Conservation (phyloP, 2,888 invertebrate genomes). For the Hetaerina titia region DNA sequence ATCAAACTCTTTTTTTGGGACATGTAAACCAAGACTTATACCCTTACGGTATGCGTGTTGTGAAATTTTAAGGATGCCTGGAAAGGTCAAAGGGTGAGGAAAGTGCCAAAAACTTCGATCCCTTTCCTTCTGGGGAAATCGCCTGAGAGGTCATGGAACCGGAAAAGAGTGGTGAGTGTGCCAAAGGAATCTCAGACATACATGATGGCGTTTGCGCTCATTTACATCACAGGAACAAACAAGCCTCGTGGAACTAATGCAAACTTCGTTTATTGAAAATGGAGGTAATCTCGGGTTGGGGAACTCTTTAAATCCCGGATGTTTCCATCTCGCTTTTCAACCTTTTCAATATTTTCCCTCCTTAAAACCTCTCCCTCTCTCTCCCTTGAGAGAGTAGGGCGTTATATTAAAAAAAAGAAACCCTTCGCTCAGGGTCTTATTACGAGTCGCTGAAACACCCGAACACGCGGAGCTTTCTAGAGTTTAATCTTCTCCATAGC, state of each 20-base stretch:
- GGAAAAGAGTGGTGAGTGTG: neutral
- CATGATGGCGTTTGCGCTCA: neutral
- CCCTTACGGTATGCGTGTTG: neutral
- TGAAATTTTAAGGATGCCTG: neutral
- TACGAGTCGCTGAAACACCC: neutral
- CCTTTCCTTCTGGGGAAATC: neutral
- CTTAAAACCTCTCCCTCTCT: neutral
- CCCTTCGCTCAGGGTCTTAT: neutral
- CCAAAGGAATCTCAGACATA: neutral
- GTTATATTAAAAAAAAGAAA: neutral
- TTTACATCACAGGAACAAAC: neutral
- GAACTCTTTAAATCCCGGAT: neutral
- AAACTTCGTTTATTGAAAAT: conserved; percentile 31
- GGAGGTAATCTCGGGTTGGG: neutral
- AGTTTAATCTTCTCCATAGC: conserved; percentile 28
- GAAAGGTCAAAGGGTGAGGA: neutral
- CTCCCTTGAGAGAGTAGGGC: neutral
- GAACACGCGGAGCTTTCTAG: neutral
- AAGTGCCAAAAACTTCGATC: neutral
- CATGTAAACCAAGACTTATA: no score
- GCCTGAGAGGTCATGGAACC: neutral
- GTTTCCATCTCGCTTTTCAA: neutral
- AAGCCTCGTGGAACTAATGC: neutral
- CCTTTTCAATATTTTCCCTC: neutral
- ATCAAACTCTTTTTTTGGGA: no score